Base-by-base conservation (phyloP, 2,888 invertebrate species). In the Caenorhabditis becei region DNA sequence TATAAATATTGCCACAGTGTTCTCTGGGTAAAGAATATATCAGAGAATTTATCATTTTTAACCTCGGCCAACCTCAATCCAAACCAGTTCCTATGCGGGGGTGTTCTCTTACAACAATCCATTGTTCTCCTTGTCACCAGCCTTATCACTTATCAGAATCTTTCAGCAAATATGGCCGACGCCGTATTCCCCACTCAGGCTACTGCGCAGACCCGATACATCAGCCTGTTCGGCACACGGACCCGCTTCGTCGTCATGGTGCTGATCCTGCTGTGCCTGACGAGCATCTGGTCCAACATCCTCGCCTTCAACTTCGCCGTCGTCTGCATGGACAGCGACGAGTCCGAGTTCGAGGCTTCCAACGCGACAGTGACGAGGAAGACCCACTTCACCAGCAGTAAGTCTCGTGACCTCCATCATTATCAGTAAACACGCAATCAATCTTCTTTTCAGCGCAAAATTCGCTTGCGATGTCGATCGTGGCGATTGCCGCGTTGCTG, bases 241-340 rank as follows among this genome's bases (percentile, higher is more conserved):
- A 89, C 89, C 20, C 86, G 90, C 44, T 90, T 90, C 80, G 83
- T 91, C 56, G 63, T 90, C 53, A 85, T 90, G 85, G 83, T 91
- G 10, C 80, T 90, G 54, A 83, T 89, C 32, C 82, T 90, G n/a
- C 71, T 90, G 18, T 90, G 90, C 72, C 79, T 90, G 37, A 87
- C 90, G 1, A 84, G 86, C 37, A 86, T 90, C 56, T 90, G 90
- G 90, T 89, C 90, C n/a, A 90, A 91, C 80, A 90, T 90, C 67
- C 83, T 90, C 14, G 74, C 88, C 37, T 88, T 90, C 84, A 91
- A 90, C 77, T 89, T 90, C 65, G 90, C 90, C 20, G 80, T 90
- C n/a, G 87, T 90, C 65, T 90, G 90, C 69, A 86, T 89, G 85
- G 80, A 75, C 20, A 41, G 14, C 28, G 85, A 83, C 20, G 78